Evolutionary conservation across 92 coral and sea anemone genomes (phyloP).

Genomic region (Epizoanthus rinbou): DNA sequence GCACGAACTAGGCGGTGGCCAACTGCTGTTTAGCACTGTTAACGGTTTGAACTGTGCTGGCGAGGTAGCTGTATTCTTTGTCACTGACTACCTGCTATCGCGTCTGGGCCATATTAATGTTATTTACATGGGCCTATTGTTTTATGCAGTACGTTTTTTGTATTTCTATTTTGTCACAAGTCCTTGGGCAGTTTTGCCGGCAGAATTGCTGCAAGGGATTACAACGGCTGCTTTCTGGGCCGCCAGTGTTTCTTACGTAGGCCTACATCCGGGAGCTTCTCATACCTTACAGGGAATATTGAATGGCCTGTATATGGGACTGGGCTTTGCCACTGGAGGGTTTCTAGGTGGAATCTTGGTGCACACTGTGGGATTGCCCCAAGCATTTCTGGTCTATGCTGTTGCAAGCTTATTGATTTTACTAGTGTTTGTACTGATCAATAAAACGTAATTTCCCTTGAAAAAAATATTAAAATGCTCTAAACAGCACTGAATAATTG

Average conservation of each 20-base stretch:
- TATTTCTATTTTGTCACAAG: conserved; percentile 77
- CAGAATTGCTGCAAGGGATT: conserved; percentile 91
- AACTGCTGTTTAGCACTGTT: conserved; percentile 83
- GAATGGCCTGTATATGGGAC: conserved; percentile 93
- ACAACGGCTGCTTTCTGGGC: conserved; percentile 99
- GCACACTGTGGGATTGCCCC: conserved; percentile 75
- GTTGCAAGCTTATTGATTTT: conserved; percentile 64
- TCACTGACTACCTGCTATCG: conserved; percentile 74
- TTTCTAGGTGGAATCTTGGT: conserved; percentile 92
- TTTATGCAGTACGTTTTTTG: conserved; percentile 79
- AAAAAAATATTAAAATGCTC: too few species aligned
- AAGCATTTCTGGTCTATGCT: conserved; percentile 78
- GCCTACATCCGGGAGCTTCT: conserved; percentile 86
- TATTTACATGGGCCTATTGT: conserved; percentile 78
- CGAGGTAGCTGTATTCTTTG: conserved; percentile 83
- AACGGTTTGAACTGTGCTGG: conserved; percentile 88
- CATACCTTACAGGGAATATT: conserved; percentile 90
- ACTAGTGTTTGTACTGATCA: conserved; percentile 56
- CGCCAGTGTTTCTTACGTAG: conserved; percentile 93
- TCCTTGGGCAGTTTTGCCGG: conserved; percentile 97
- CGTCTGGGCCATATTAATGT: conserved; percentile 82
- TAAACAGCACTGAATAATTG: too few species aligned
- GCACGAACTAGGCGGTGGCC: conserved; percentile 93
- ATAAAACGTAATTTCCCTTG: conserved; percentile 7
- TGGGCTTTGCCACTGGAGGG: conserved; percentile 94